Evolutionary conservation across 1,140 invertebrate genomes (phyloP), one percentile per base, ranked within the genome.

Genomic region (Tyrophagus putrescentiae): DNA sequence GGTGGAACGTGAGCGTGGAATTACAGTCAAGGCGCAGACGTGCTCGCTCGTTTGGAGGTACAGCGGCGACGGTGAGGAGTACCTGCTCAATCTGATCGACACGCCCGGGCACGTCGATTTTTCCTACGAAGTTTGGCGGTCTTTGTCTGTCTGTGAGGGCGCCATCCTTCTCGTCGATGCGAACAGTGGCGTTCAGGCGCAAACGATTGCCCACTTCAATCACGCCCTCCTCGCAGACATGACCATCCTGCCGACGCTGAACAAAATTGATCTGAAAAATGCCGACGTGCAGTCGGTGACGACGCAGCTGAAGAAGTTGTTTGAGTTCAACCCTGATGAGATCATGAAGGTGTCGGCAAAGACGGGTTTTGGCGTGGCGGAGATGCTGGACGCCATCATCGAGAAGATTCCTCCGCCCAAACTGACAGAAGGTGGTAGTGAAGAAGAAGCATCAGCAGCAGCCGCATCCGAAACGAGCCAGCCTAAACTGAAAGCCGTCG

Each of bases 101-200:
- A 98, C 94, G 21, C 94, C 94, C 31, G 95, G 95, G 27, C 95
- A 98, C 79, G 93, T 97, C 11, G 95, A 98, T 73, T 98, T 98
- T 75, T 83, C 85, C 4, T 95, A 89, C 76, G 94, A 98, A 79
- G 94, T 97, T 67, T 73, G 72, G 11, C 67, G 79, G 39, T 94
- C 90, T 33, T 76, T 98, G 62, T 77, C 82, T 62, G 89, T 90
- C 27, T 97, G 91, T 72, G 86, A 97, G 78, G 94, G 93, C 2
- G 93, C 93, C 5, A 79, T 98, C 63, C 72, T 98, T 6, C 71
- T 98, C 27, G 86, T 98, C 0, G 95, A 98, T 78, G 92, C 94
- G 3, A 97, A 95, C 28, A 62, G 76, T 72, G 90, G 89, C 16
- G 83, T 98, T 34, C 91, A 98, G 76, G 94, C 94, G 1, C 95